These are phyloP conservation scores for Cacatua alba DNA, from an alignment of 2,113 vertebrate species.

Conservation along the genomic window DNA sequence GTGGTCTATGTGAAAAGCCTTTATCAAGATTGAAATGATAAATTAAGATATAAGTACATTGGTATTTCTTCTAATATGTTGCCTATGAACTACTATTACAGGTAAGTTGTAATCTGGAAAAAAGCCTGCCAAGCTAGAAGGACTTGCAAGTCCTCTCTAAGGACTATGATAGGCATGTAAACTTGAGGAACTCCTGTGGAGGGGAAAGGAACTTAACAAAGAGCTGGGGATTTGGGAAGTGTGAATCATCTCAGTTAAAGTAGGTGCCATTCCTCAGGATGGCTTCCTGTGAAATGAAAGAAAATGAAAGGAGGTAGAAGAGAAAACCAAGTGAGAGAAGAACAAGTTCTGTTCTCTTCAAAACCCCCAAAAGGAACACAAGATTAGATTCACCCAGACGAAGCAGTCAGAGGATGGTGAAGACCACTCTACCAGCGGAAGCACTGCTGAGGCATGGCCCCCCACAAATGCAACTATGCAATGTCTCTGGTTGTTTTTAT, in stretches of 20 bases:
- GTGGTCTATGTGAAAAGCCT: neutral
- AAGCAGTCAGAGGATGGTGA: neutral
- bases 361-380: accelerated
- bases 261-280: neutral
- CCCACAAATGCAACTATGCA: neutral
- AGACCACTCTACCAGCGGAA: neutral
- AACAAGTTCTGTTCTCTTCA: neutral
- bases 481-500: neutral
- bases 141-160: neutral
- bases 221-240: neutral
- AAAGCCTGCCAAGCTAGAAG: neutral
- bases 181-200: neutral
- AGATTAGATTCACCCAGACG: neutral
- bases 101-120: neutral
- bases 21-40: neutral
- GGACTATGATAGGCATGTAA: neutral
- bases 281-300: neutral
- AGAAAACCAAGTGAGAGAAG: neutral
- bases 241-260: neutral
- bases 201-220: neutral
- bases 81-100: neutral
- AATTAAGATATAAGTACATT: neutral
- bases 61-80: neutral
- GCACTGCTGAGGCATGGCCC: neutral
- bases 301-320: neutral